Base-by-base conservation (phyloP, 1,140 invertebrate genomes). In the Solenopsis invicta region DNA sequence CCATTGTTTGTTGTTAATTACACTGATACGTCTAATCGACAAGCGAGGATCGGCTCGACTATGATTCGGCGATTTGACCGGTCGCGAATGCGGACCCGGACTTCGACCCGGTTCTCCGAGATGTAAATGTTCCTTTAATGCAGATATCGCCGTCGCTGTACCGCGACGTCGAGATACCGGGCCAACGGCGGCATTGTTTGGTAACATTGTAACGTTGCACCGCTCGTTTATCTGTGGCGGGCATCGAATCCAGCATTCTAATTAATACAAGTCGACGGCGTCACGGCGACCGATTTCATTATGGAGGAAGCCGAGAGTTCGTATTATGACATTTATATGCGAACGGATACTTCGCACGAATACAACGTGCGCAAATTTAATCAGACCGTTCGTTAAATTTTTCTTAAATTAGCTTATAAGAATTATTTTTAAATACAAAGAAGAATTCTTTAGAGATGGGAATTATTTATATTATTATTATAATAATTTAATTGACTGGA, bases 1-100 rank as follows among this genome's bases (percentile, higher is more conserved):
- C 88, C 85, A 91, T 91, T 92, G 91, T 91, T 89, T 90, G 87
- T 91, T 89, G 89, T 91, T 92, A 92, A 92, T 92, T 92, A 92
- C 87, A 85, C 85, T 77, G 90, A 90, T 90, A 88, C 78, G 85
- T 90, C 90, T 88, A 89, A 87, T 67, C 82, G 87, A 84, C 76
- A 66, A 80, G 76, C 50, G 34, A 18, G 21, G 69, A 61, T 52
- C 75, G 45, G 50, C 62, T 24, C 54, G 76, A 59, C 77, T 77
- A 80, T 80, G 85, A 90, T 89, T 88, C 87, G 90, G 64, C 86
- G 82, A 67, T 74, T 67, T 87, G 91, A 88, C 84, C 90, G 66
- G 86, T 89, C 76, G 90, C 80, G 76, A 82, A 74, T 59, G 56
- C 24, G 48, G 13, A 50, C 62, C 62, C 77, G 59, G 52, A 54